These are phyloP conservation scores for Diadegma fenestrale DNA, from an alignment of 2,888 invertebrate species.

Conservation along the genomic window DNA sequence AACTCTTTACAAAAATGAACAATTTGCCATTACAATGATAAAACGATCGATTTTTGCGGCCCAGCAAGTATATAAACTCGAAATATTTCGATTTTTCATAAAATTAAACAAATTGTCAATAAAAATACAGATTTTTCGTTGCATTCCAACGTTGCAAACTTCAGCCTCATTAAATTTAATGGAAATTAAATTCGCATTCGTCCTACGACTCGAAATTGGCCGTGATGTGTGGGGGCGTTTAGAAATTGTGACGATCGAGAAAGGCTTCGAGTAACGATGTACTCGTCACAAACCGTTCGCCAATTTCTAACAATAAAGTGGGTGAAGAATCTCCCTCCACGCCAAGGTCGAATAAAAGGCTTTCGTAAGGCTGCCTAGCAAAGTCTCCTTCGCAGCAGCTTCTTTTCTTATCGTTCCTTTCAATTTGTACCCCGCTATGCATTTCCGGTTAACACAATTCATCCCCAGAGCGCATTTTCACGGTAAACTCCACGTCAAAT, in stretches of 20 bases:
- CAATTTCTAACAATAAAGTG: background rate
- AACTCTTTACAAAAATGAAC: too few species aligned
- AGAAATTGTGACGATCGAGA: conserved; percentile 15
- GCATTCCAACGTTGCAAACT: too few species aligned
- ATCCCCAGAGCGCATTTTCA: background rate
- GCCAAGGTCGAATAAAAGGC: background rate
- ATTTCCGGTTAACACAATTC: conserved; percentile 34
- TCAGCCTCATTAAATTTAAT: too few species aligned
- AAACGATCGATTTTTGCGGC: too few species aligned
- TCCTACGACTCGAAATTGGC: conserved; percentile 28
- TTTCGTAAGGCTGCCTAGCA: conserved; percentile 12
- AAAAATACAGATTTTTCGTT: too few species aligned
- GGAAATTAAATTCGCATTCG: too few species aligned
- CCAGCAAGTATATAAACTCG: too few species aligned
- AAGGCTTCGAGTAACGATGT: conserved; percentile 60
- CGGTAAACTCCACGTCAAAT: background rate
- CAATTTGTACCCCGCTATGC: background rate
- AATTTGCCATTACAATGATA: too few species aligned
- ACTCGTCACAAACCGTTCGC: background rate
- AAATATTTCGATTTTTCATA: too few species aligned
- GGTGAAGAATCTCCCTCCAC: background rate
- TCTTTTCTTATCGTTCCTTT: conserved; percentile 4
- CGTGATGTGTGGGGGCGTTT: conserved; percentile 16
- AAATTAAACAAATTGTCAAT: too few species aligned
- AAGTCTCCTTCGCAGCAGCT: background rate